Base-by-base conservation (phyloP, 2,797 vertebrate species). In the Premnoplex brunnescens region DNA sequence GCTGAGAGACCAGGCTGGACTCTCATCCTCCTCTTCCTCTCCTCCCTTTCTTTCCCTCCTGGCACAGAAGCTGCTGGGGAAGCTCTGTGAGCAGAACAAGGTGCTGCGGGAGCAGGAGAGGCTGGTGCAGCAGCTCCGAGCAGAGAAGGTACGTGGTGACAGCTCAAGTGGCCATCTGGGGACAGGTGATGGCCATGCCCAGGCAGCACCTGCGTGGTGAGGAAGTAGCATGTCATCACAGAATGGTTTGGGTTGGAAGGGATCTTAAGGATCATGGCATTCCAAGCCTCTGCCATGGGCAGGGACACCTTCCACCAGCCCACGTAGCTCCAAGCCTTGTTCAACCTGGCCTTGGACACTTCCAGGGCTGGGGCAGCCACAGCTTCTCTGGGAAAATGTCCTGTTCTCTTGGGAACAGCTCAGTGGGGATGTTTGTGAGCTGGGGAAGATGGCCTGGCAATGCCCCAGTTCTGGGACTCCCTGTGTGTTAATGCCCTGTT, bases 71-170 rank as follows among this genome's bases (percentile, higher is more conserved):
- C 98, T 99, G 66, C 98, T 99, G 97, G 98, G 98, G 74, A 98
- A 98, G 88, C 98, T 99, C 49, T 99, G 99, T 95, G 99, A 99
- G 93, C 99, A 99, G 97, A 99, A 98, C 97, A 98, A 98, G 69
- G 98, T 98, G 94, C 95, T 99, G 95, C 98, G 98, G 95, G 99
- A 99, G 75, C 99, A 99, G 52, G 99, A 99, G 85, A 97, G 98
- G 54, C 97, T 99, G 63, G 99, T 99, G 87, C 99, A 99, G 97
- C 98, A 99, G 90, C 98, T 99, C 43, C 98, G 98, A 63, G 98
- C 99, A 1, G 99, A 99, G 93, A 99, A 99, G 98, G 99, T 99
- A 95, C 26, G 73, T 36, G 23, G 16, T 15, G 30, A 24, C 56
- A 28, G 60, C 77, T 74, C 64, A 1, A 4, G 32, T 6, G 6